Conservation (phyloP, 2,797 vertebrate genomes). For the Sternotherus odoratus region DNA sequence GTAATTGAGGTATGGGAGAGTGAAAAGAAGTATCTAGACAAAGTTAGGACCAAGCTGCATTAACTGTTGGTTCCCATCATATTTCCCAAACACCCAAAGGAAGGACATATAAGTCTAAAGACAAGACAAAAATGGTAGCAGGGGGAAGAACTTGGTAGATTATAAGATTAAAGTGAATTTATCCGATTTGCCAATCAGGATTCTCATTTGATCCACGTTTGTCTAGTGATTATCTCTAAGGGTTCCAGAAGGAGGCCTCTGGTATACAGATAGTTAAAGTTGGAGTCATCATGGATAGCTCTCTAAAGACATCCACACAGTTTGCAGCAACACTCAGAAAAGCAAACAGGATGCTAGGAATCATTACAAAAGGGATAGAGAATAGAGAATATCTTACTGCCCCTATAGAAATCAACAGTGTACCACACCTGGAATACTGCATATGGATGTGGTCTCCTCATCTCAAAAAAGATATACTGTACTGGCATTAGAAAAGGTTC, state of each 20-base stretch:
- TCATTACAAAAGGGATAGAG: no score
- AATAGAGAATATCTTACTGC: no score
- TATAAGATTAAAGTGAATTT: slow-evolving; percentile 27
- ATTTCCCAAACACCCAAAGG: slow-evolving; percentile 8
- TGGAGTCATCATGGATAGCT: no score
- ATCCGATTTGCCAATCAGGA: slow-evolving; percentile 39
- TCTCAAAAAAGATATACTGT: no score
- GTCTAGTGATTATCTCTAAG: not conserved
- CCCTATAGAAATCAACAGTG: no score
- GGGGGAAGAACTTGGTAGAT: slow-evolving; percentile 18
- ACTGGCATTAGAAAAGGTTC: no score
- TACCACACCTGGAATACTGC: no score
- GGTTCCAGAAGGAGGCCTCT: not conserved
- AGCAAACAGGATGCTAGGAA: no score
- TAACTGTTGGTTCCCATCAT: slow-evolving; percentile 43
- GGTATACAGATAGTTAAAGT: not conserved
- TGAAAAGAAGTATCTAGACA: slow-evolving; percentile 60
- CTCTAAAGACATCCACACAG: no score
- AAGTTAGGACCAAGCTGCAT: slow-evolving; percentile 12
- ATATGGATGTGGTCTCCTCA: no score
- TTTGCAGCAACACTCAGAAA: no score
- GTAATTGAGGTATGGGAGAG: not conserved
- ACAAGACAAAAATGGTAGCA: slow-evolving; percentile 20
- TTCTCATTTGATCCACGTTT: slow-evolving; percentile 1
- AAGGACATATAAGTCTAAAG: slow-evolving; percentile 11